Conservation (phyloP, 2,888 invertebrate genomes). For the Ellobium chinense region DNA sequence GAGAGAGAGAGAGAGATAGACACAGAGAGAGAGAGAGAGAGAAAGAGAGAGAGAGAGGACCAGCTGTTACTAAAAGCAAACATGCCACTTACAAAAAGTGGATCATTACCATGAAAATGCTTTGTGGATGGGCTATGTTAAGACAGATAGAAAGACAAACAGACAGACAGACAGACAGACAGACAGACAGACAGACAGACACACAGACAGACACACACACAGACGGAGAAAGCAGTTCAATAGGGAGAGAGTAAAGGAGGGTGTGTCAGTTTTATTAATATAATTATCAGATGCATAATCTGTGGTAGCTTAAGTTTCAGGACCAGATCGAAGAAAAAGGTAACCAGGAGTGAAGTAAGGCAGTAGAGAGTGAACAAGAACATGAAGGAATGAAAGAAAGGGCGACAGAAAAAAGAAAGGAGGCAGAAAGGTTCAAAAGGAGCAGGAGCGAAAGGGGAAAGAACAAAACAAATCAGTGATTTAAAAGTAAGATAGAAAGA, state of each 20-base stretch:
- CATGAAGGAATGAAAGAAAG: no score
- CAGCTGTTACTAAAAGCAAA: not conserved
- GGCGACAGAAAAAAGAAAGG: no score
- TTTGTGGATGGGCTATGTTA: no score
- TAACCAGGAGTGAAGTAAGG: no score
- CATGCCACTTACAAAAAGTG: not conserved
- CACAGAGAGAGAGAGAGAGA: not conserved
- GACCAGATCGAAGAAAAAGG: no score
- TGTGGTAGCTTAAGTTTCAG: no score
- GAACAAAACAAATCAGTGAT: not conserved
- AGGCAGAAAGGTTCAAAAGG: not conserved
- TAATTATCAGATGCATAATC: not conserved
- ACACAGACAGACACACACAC: conserved; percentile 9
- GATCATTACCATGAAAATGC: not conserved
- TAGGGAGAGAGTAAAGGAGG: not conserved
- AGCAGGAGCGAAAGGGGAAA: not conserved
- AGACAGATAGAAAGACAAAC: not conserved
- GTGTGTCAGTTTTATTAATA: not conserved
- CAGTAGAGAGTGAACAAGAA: no score
- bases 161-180: not conserved
- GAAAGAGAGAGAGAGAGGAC: not conserved
- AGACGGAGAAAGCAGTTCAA: not conserved
- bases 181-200: not conserved
- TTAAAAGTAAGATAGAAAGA: not conserved
- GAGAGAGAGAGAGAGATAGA: not conserved